A percentile compares a stretch with the other conserved stretches of the same genome.
Evolutionary conservation across 2,797 vertebrate species (phyloP).

Genomic region (Mormyrops boulengeri): DNA sequence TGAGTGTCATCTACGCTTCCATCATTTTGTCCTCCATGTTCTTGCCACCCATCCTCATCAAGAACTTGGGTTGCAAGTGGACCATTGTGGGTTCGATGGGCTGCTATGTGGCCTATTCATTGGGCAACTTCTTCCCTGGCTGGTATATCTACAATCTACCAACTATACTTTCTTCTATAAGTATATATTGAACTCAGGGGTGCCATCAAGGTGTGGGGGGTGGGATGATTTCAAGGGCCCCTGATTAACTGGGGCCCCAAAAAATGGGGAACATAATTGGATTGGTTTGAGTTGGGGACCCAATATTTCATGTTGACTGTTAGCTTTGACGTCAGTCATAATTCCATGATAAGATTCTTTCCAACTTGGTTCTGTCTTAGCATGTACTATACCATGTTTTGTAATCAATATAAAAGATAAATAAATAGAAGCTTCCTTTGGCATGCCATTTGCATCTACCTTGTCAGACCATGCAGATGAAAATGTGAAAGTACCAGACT

Average conservation of each 20-base stretch:
- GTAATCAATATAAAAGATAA: neutral
- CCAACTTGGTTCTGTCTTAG: neutral
- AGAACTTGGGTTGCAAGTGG: slow-evolving; percentile 91
- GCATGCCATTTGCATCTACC: neutral
- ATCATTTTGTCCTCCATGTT: slow-evolving; percentile 90
- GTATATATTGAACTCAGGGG: neutral
- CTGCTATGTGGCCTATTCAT: slow-evolving; percentile 80
- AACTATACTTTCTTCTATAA: neutral
- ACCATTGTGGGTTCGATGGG: slow-evolving; percentile 78
- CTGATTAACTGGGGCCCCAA: neutral
- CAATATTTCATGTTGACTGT: neutral
- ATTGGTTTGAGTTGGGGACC: neutral
- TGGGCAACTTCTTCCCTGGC: slow-evolving; percentile 85
- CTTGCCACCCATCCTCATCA: slow-evolving; percentile 82
- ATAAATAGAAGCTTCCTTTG: neutral
- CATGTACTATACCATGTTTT: neutral
- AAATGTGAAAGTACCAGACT: neutral
- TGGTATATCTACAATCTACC: slow-evolving; percentile 62
- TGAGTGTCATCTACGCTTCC: slow-evolving; percentile 80
- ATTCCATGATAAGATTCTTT: neutral
- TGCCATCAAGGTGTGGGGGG: neutral
- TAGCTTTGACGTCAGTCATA: neutral
- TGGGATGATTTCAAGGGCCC: neutral
- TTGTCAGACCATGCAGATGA: neutral
- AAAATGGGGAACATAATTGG: neutral